Percentiles rank a stretch among this genome's conserved stretches.
These are phyloP conservation scores for Mastigias papua DNA, from an alignment of 30 jellyfish, hydroid and myxozoan species.

Conservation along the genomic window DNA sequence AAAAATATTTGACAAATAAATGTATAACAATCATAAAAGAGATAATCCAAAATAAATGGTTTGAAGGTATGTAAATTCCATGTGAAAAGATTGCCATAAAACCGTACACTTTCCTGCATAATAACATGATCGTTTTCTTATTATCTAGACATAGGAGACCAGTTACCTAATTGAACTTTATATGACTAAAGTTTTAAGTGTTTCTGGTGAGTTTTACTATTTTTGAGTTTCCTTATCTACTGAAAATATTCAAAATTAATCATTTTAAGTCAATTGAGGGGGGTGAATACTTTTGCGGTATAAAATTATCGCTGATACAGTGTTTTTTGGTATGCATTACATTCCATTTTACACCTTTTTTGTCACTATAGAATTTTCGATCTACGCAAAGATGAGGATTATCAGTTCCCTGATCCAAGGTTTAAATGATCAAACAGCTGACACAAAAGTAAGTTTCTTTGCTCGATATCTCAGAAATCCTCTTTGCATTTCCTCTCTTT, in stretches of 20 bases:
- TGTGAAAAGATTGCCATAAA: not conserved
- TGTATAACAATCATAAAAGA: not conserved
- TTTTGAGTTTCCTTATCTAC: too few species aligned
- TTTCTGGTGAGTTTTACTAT: not conserved
- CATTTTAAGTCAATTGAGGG: not conserved
- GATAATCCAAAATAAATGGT: slow-evolving; percentile 34
- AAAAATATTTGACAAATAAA: slow-evolving; percentile 13
- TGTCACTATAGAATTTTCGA: slow-evolving; percentile 13
- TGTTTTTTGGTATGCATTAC: not conserved
- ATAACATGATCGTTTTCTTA: not conserved
- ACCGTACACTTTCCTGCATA: not conserved
- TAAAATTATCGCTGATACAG: not conserved
- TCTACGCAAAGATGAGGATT: slow-evolving; percentile 1
- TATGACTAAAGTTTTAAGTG: not conserved
- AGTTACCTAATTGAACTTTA: not conserved
- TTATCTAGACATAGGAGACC: not conserved
- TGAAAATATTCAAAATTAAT: too few species aligned
- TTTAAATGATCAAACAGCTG: slow-evolving; percentile 11
- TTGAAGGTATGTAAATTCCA: slow-evolving; percentile 20
- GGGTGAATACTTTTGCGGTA: not conserved
- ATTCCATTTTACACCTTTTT: not conserved
- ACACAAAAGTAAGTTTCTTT: slow-evolving; percentile 16
- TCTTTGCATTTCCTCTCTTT: not conserved
- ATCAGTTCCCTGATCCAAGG: not conserved
- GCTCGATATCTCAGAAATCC: not conserved